phyloP scores from a whole-genome alignment of 2,888 invertebrate species.

The Dusona sp. region DNA sequence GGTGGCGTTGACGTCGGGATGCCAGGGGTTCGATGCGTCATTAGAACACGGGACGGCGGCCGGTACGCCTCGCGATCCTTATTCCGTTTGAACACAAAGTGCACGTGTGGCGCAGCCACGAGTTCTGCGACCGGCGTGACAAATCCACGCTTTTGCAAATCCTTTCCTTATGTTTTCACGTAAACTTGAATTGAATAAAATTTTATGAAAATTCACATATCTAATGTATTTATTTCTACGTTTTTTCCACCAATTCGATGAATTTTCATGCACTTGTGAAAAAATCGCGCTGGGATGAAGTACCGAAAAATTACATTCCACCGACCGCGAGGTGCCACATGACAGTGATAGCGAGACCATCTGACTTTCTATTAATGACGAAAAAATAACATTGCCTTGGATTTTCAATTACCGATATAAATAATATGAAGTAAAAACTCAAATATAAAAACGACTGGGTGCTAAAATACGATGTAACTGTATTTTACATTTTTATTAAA shows the following conservation, averaged over 20 bases:
- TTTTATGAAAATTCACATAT: too few relatives aligned
- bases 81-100: constrained; percentile 60
- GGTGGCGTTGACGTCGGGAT: constrained; percentile 73
- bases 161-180: background rate
- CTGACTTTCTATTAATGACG: background rate
- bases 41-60: constrained; percentile 81
- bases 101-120: constrained; percentile 53
- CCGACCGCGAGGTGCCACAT: background rate
- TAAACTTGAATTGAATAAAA: constrained; percentile 1
- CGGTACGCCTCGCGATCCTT: constrained; percentile 77
- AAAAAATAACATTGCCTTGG: background rate
- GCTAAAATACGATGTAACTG: background rate
- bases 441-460: background rate
- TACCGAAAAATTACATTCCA: background rate
- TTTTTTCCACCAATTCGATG: background rate
- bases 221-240: background rate
- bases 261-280: background rate
- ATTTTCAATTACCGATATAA: background rate
- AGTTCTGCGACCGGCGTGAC: constrained; percentile 48
- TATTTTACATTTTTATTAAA: background rate
- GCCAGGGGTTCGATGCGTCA: constrained; percentile 74
- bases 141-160: constrained; percentile 16
- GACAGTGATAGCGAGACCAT: constrained; percentile 28
- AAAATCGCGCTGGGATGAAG: constrained; percentile 4
- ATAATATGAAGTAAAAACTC: background rate